These are phyloP conservation scores for Pelusios castaneus DNA, from an alignment of 2,113 vertebrate genomes.

Conservation along the genomic window DNA sequence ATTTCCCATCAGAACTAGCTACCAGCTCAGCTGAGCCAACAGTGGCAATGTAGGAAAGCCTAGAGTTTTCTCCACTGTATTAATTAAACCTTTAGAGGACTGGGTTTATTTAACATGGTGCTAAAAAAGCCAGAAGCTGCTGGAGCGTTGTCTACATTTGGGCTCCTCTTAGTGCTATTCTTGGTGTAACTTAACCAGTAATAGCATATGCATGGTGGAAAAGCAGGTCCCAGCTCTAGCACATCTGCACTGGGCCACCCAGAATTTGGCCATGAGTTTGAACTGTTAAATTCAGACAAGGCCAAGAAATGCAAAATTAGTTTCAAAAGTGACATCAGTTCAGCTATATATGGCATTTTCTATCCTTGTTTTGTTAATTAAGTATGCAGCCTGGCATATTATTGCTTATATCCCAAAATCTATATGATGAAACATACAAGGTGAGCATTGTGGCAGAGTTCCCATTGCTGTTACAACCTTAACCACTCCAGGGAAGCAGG, in stretches of 20 bases:
- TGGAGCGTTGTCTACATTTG: background rate
- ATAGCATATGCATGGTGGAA: background rate
- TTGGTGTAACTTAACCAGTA: background rate
- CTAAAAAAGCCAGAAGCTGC: background rate
- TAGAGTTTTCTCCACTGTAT: background rate
- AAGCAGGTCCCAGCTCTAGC: background rate
- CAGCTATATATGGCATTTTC: background rate
- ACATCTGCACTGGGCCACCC: background rate
- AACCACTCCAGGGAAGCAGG: background rate
- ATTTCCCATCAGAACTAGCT: background rate
- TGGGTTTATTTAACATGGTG: background rate
- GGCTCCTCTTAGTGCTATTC: background rate
- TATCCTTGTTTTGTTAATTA: background rate
- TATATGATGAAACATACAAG: too few species aligned
- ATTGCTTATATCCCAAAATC: background rate
- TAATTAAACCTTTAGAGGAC: background rate
- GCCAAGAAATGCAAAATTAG: background rate
- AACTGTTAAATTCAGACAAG: background rate
- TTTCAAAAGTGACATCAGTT: background rate
- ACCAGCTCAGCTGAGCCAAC: background rate
- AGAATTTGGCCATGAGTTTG: background rate
- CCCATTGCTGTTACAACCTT: background rate
- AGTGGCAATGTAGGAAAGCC: background rate
- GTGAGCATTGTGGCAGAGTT: background rate
- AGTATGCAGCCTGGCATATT: background rate